A percentile compares a stretch with the other conserved stretches of the same genome.
Evolutionary conservation across 2,888 invertebrate species (phyloP).

Genomic region (Carpatolechia fugitivella): DNA sequence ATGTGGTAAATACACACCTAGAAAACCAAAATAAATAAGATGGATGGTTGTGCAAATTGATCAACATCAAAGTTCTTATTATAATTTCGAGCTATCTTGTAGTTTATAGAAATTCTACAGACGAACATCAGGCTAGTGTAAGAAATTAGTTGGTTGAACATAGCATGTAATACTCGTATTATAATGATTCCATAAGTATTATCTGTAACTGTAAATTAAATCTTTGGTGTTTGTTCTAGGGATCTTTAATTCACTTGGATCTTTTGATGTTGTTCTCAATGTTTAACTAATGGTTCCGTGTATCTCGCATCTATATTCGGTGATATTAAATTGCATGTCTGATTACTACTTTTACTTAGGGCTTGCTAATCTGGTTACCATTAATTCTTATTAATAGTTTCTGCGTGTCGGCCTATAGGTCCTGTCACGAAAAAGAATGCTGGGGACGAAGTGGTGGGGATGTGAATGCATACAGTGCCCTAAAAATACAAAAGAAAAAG

Average conservation of each 20-base stretch:
- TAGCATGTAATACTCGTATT: not conserved
- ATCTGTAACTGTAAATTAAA: not conserved
- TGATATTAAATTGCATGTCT: no score
- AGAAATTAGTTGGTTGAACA: not conserved
- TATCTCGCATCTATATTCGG: no score
- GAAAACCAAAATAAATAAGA: not conserved
- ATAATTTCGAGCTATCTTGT: not conserved
- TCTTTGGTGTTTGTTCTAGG: no score
- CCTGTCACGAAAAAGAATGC: no score
- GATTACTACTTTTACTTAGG: no score
- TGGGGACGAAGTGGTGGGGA: no score
- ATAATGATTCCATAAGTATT: not conserved
- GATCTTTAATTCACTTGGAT: not conserved
- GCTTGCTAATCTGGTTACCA: no score
- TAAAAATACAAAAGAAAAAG: no score
- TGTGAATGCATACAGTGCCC: no score
- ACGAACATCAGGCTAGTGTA: not conserved
- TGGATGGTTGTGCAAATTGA: not conserved
- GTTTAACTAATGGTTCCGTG: not conserved
- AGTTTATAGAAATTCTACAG: conserved; percentile 3
- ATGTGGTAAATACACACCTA: not conserved
- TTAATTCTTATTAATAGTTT: no score
- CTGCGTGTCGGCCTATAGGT: no score
- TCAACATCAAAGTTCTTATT: not conserved
- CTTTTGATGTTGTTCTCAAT: conserved; percentile 3